phyloP scores from a whole-genome alignment of 1,140 invertebrate genomes.

The Myzus persicae region DNA sequence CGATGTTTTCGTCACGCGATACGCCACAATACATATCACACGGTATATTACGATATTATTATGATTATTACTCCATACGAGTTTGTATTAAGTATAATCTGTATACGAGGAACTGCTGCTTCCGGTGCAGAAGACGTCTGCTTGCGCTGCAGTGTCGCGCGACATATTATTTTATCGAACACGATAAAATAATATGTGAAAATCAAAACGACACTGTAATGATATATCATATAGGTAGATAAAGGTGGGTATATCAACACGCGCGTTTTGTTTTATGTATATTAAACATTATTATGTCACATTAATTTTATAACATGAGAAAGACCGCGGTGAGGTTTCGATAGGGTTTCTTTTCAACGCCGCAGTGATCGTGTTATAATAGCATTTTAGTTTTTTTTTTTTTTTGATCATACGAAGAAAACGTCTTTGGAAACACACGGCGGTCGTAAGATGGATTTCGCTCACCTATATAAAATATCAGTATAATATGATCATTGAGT shows the following conservation, averaged over 20 bases:
- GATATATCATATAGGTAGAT: background rate
- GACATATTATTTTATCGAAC: too few relatives aligned
- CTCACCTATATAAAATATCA: background rate
- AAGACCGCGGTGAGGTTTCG: background rate
- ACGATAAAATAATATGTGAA: too few relatives aligned
- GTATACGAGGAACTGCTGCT: background rate
- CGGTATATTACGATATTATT: background rate
- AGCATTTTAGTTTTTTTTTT: background rate
- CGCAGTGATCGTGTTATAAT: background rate
- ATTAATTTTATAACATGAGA: background rate
- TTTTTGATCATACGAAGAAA: background rate
- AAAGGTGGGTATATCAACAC: background rate
- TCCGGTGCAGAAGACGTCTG: background rate
- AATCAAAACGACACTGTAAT: too few relatives aligned
- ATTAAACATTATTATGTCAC: background rate
- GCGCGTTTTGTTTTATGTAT: background rate
- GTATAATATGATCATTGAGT: too few relatives aligned
- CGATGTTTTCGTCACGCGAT: constrained; percentile 48
- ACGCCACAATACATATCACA: constrained; percentile 32
- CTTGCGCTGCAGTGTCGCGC: too few relatives aligned
- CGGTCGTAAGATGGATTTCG: background rate
- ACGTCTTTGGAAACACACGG: background rate
- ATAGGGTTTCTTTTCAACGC: background rate
- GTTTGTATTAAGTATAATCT: background rate
- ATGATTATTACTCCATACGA: background rate